These are phyloP conservation scores for Mus spicilegus DNA, from an alignment of 2,113 vertebrate species.

Conservation along the genomic window DNA sequence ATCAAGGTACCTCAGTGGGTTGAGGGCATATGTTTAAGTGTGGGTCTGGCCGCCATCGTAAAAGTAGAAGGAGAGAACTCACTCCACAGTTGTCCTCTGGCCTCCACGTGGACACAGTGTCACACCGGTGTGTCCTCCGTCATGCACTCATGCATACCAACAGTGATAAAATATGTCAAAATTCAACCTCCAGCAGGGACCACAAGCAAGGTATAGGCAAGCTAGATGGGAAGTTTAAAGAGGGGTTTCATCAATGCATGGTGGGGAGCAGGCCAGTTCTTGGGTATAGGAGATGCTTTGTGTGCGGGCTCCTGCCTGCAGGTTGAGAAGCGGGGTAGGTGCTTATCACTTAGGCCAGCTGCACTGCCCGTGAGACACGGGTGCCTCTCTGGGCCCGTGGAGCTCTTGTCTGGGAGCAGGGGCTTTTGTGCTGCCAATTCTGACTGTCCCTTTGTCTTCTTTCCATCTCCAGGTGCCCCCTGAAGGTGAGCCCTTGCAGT, in stretches of 20 bases:
- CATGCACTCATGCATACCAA: not conserved
- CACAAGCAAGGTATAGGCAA: not conserved
- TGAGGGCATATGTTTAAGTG: not conserved
- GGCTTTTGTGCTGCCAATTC: fast-evolving
- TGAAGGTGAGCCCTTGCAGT: conserved; percentile 89
- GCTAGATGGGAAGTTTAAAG: not conserved
- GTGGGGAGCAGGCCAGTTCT: not conserved
- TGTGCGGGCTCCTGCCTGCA: not conserved
- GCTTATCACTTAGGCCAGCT: not conserved
- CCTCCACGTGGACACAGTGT: not conserved
- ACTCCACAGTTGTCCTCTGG: not conserved
- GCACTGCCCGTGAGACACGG: not conserved
- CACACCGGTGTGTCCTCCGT: too few species aligned
- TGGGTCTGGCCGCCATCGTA: not conserved
- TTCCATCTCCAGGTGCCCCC: conserved; percentile 85
- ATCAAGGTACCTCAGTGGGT: not conserved
- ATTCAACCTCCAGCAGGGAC: fast-evolving
- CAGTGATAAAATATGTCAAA: not conserved
- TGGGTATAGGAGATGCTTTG: fast-evolving
- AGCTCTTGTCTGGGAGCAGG: not conserved
- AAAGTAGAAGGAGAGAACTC: not conserved
- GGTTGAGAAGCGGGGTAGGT: not conserved
- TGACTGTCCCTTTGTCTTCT: not conserved
- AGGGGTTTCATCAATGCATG: not conserved
- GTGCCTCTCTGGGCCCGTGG: not conserved